Evolutionary conservation across 64 coral and sea anemone genomes (phyloP), one percentile per base, ranked within the genome.

Genomic region (Astreopora myriophthalma): DNA sequence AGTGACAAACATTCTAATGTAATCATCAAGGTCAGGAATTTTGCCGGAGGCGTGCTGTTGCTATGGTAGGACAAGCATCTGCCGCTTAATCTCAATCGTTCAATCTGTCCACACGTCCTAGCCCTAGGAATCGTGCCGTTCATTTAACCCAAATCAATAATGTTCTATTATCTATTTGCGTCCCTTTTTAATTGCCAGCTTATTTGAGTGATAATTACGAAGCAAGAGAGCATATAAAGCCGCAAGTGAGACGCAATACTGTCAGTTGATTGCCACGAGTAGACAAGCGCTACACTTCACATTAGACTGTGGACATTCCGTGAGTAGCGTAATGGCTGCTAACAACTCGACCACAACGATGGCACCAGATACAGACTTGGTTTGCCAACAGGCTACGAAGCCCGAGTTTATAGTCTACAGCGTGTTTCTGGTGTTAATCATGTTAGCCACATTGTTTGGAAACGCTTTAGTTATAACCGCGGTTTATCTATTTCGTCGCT

Each of bases 391-490:
- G 10, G 6, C 79, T 0, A 86, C 80, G 11, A 13, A 36, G 2
- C 69, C 80, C 29, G n/a, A 24, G 17, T 92, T 85, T 37, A 92
- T 76, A 0, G 7, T 92, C 0, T 52, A 92, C 72, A 92, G 48
- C 16, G 38, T 38, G 5, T 92, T 92, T 72, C 27, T 92, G 3
- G 70, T 92, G 16, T 60, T 92, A 38, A 92, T 92, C 11, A 61
- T 92, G 80, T 30, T 85, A n/a, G 90, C 60, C 51, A 92, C 90
- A 23, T 9, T 92, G 49, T 92, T 92, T 86, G 90, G 90, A 22
- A 92, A 92, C 20, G 80, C 34, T 27, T 70, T 92, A 11, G 90
- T 92, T 5, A 84, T 92, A 19, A 72, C 67, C 13, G 62, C 95
- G 12, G 92, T 97, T 32, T 88, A 86, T 64, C 8, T 90, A 14